Conservation (phyloP, 2,888 invertebrate species). For the Dryocosmus kuriphilus region DNA sequence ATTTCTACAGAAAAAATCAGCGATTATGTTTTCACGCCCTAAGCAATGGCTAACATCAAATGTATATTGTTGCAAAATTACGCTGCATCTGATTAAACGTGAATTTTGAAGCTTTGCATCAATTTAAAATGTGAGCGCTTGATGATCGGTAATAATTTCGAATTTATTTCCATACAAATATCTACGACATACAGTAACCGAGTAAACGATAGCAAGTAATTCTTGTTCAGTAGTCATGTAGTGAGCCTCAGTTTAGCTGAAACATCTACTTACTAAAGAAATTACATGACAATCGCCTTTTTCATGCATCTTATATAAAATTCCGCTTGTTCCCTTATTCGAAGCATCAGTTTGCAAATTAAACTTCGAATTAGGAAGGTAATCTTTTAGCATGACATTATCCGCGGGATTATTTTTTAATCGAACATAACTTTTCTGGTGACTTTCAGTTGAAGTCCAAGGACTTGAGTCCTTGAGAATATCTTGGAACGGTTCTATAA, state of each 20-base stretch:
- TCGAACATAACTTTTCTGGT: constrained; percentile 35
- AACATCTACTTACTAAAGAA: constrained; percentile 56
- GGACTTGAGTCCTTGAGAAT: background rate
- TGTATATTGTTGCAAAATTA: constrained; percentile 27
- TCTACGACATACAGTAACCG: background rate
- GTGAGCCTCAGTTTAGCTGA: constrained; percentile 42
- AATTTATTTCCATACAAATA: constrained; percentile 24
- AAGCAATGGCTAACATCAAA: constrained; percentile 14
- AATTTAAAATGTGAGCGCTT: constrained; percentile 31
- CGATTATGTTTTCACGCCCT: constrained; percentile 5
- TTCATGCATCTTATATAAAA: constrained; percentile 48
- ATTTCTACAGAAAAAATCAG: constrained; percentile 5
- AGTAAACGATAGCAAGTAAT: constrained; percentile 44
- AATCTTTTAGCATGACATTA: constrained; percentile 45
- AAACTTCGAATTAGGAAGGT: constrained; percentile 29
- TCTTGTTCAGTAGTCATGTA: constrained; percentile 59
- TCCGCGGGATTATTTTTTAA: constrained; percentile 51
- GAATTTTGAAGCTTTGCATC: constrained; percentile 18
- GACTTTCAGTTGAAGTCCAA: constrained; percentile 37
- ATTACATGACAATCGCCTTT: constrained; percentile 45
- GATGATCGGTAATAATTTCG: constrained; percentile 33
- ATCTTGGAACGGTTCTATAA: constrained; percentile 41
- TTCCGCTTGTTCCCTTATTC: constrained; percentile 52
- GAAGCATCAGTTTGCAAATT: constrained; percentile 50
- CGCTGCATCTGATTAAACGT: constrained; percentile 23